These are phyloP conservation scores for Manis javanica DNA, from an alignment of 2,797 vertebrate species.

Conservation along the genomic window DNA sequence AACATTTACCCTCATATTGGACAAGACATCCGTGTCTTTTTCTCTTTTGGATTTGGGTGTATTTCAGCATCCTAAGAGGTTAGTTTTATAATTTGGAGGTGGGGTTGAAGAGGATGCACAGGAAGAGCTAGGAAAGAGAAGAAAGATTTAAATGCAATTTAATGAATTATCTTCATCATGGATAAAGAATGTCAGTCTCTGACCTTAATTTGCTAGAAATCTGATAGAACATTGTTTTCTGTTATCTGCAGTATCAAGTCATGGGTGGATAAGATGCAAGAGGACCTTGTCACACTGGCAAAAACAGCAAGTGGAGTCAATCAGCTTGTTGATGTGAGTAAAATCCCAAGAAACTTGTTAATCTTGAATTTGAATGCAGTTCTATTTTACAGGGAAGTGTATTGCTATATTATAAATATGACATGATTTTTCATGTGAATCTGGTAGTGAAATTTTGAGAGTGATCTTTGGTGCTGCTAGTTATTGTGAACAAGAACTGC, in stretches of 20 bases:
- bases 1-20: background rate
- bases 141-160: conserved; percentile 20
- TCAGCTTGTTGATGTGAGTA: conserved; percentile 91
- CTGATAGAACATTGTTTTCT: conserved; percentile 77
- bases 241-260: conserved; percentile 93
- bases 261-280: conserved; percentile 98
- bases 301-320: conserved; percentile 94
- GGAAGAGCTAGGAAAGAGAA: background rate
- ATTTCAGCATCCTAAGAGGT: background rate
- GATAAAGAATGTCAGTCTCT: background rate
- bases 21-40: background rate
- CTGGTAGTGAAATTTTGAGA: background rate
- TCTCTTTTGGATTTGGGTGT: background rate
- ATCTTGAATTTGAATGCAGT: background rate
- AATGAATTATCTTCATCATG: background rate
- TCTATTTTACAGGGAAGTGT: background rate
- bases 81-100: background rate
- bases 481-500: background rate
- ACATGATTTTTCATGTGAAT: background rate
- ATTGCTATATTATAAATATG: background rate
- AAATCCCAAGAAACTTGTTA: background rate
- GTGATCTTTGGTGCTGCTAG: fast-evolving
- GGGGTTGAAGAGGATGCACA: background rate
- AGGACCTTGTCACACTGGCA: conserved; percentile 94
- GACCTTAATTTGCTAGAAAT: conserved; percentile 17